A percentile compares a stretch with the other conserved stretches of the same genome.
Evolutionary conservation across 2,797 vertebrate species (phyloP).

Genomic region (Schizothorax lantsangensis): DNA sequence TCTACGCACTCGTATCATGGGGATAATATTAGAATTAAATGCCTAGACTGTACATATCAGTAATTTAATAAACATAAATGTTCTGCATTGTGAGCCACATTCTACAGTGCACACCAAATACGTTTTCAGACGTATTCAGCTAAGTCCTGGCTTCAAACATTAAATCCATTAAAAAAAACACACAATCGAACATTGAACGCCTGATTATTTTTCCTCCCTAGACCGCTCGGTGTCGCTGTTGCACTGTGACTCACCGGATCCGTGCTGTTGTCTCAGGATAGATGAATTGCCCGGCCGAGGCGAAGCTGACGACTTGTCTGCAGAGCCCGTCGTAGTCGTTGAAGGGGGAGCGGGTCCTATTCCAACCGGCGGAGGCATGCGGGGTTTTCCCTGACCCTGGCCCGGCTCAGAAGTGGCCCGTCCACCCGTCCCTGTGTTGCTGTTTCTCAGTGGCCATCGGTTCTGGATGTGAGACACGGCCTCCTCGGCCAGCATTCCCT

Average conservation of each 20-base stretch:
- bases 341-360: conserved; percentile 68
- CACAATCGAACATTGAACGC: not conserved
- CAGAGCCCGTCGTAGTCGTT: conserved; percentile 65
- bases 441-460: conserved; percentile 81
- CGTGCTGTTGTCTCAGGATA: conserved; percentile 84
- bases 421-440: conserved; percentile 66
- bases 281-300: conserved; percentile 77
- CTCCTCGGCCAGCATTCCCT: conserved; percentile 90
- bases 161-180: not conserved
- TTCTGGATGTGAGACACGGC: conserved; percentile 93
- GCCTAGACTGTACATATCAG: not conserved
- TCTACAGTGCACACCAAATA: not conserved
- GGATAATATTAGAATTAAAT: not conserved
- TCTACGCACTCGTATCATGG: not conserved
- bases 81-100: conserved; percentile 3
- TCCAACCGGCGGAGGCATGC: conserved; percentile 63
- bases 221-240: conserved; percentile 69
- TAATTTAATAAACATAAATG: not conserved
- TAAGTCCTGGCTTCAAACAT: not conserved
- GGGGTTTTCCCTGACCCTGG: conserved; percentile 70
- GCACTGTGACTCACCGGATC: conserved; percentile 82
- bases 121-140: not conserved
- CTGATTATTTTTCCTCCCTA: not conserved
- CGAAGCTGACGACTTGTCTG: conserved; percentile 80
- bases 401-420: conserved; percentile 73